phyloP scores from a whole-genome alignment of 2,888 invertebrate genomes.

The Uloborus plumipes region DNA sequence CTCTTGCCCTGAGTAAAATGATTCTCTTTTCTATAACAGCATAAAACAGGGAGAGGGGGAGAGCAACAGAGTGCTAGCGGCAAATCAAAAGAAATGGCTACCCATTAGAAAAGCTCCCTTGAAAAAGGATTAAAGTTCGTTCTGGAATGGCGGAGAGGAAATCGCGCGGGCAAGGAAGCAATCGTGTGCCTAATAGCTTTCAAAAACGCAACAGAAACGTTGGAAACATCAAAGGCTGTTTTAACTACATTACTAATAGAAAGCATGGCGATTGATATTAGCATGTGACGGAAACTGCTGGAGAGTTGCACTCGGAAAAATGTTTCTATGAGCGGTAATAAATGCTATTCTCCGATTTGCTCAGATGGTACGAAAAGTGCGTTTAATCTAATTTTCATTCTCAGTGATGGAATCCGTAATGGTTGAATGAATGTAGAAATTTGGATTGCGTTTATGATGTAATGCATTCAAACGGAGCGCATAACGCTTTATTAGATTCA shows the following conservation, averaged over 20 bases:
- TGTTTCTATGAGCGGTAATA: neutral
- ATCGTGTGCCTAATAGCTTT: constrained; percentile 10
- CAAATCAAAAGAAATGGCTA: constrained; percentile 12
- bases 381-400: no score
- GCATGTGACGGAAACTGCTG: neutral
- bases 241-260: constrained; percentile 30
- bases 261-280: constrained; percentile 8
- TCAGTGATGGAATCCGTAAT: no score
- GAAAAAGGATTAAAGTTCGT: constrained; percentile 14
- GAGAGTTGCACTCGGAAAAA: constrained; percentile 1
- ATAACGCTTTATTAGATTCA: no score
- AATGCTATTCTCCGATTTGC: no score
- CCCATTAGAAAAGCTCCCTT: constrained; percentile 14
- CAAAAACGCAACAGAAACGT: constrained; percentile 13
- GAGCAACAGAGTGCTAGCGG: neutral
- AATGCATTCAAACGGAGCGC: no score
- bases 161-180: constrained; percentile 2
- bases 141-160: neutral
- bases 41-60: neutral
- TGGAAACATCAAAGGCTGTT: constrained; percentile 30
- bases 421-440: no score
- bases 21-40: constrained; percentile 1
- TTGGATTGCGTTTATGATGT: no score
- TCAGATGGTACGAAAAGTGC: no score
- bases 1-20: neutral